Evolutionary conservation across 2,888 invertebrate genomes (phyloP), one percentile per base, ranked within the genome.

Genomic region (Lithophane semibrunnea): DNA sequence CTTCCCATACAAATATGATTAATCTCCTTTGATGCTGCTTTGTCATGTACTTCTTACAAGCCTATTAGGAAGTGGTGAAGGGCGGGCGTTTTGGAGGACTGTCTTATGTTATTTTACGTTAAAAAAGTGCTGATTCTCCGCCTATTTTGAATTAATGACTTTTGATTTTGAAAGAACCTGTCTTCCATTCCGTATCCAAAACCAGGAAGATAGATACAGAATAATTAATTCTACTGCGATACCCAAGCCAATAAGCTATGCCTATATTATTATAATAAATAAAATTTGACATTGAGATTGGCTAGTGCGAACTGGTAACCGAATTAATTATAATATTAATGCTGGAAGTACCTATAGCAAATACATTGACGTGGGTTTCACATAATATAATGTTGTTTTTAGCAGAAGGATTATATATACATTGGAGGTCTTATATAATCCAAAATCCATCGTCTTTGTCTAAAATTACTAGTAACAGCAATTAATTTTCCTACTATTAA

Each of bases 271-370:
- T 54, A 73, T 80, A 68, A 83, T 75, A 60, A 75, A 75, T 76
- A 67, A 80, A 37, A 68, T 75, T 58, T 76, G 80, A 66, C 82
- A 80, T 80, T 83, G 82, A 83, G 66, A 80, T 52, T 76, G 24
- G 69, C 76, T 13, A 76, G 58, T 80, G 73, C 66, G 13, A 76
- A 76, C 58, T 66, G 29, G 69, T 73, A n/a, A 70, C 63, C 42
- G 84, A 84, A 73, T 83, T 60, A 76, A 83, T 83, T 83, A 80
- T 70, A 83, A 83, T 84, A 84, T 44, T 76, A 66, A 84, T 73
- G 58, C 9, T 58, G 42, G 44, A 49, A 65, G 47, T 75, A 56
- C 5, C 16, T 21, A 3, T 8, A 37, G 56, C 65, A 79, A 60
- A 63, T n/a, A 56, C 37, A n/a, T 56, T 80, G n/a, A 79, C 65